Evolutionary conservation across 37 sponge, comb jelly and placozoan genomes (phyloP).

Genomic region (Tethya wilhelma): DNA sequence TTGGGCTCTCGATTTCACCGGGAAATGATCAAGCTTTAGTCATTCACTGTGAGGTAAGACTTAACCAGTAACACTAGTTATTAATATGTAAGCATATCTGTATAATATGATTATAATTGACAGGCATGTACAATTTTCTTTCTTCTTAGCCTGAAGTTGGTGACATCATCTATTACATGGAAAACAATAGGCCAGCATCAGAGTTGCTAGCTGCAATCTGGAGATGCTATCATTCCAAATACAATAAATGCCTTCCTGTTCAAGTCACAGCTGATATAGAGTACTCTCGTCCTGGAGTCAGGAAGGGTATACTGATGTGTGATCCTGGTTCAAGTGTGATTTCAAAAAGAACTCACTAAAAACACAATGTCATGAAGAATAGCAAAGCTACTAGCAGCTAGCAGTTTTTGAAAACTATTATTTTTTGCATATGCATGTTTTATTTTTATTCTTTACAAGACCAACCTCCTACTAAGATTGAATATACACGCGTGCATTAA

Average conservation of each 20-base stretch:
- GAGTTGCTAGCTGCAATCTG: constrained; percentile 66
- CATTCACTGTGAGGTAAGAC: constrained; percentile 61
- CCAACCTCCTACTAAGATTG: too few species aligned
- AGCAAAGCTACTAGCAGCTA: too few species aligned
- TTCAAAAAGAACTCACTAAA: too few species aligned
- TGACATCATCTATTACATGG: constrained; percentile 63
- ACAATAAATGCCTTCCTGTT: constrained; percentile 40
- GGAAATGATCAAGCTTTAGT: constrained; percentile 61
- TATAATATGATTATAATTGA: not conserved
- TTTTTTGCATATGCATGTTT: too few species aligned
- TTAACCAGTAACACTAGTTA: not conserved
- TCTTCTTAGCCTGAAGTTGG: constrained; percentile 53
- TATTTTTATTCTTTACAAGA: too few species aligned
- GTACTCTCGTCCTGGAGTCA: constrained; percentile 32
- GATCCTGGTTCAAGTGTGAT: too few species aligned
- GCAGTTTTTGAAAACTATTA: too few species aligned
- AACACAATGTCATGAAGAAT: too few species aligned
- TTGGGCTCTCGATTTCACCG: constrained; percentile 40
- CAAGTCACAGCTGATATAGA: constrained; percentile 34
- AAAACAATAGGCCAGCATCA: constrained; percentile 48
- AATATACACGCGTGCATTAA: too few species aligned
- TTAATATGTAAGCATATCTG: too few species aligned
- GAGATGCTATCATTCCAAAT: constrained; percentile 41
- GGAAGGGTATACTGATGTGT: constrained; percentile 9
- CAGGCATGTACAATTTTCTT: not conserved